Percentiles rank a stretch among this genome's conserved stretches.
Conservation (phyloP, 2,113 vertebrate species). For the Silurus glanis region DNA sequence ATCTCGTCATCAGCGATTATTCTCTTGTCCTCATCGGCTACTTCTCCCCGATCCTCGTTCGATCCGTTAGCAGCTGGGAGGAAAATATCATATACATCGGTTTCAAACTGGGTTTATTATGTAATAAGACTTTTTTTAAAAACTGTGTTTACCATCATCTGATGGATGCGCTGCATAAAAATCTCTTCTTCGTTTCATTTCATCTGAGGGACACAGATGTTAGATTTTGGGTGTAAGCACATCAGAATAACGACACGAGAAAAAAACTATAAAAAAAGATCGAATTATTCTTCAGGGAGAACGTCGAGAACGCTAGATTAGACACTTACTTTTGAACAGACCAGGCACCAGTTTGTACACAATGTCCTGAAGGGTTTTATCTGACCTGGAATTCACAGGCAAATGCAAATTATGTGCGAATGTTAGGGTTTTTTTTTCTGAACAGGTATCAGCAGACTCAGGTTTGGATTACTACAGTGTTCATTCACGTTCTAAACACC, state of each 20-base stretch:
- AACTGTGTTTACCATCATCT: constrained; percentile 82
- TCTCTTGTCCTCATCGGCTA: constrained; percentile 97
- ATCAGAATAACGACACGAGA: neutral
- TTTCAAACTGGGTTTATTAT: neutral
- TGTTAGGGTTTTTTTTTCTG: neutral
- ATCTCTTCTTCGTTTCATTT: constrained; percentile 99
- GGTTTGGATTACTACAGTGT: neutral
- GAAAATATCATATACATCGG: neutral
- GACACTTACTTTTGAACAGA: constrained; percentile 95
- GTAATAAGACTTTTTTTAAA: neutral
- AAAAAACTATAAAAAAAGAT: neutral
- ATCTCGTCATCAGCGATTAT: constrained; percentile 99
- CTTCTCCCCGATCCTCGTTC: constrained; percentile 97
- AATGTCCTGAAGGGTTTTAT: constrained; percentile 99
- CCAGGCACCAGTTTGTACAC: constrained; percentile 98
- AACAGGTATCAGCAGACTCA: neutral
- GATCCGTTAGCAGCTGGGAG: constrained; percentile 90
- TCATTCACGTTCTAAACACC: neutral
- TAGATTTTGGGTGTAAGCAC: neutral
- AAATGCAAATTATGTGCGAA: neutral
- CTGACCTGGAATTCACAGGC: constrained; percentile 79
- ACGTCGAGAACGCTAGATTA: neutral
- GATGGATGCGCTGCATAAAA: constrained; percentile 96
- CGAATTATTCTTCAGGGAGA: neutral
- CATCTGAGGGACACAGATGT: constrained; percentile 75